Percentiles rank a stretch among this genome's conserved stretches.
phyloP scores from a whole-genome alignment of 2,888 invertebrate species.

The Tetanocera ferruginea region DNA sequence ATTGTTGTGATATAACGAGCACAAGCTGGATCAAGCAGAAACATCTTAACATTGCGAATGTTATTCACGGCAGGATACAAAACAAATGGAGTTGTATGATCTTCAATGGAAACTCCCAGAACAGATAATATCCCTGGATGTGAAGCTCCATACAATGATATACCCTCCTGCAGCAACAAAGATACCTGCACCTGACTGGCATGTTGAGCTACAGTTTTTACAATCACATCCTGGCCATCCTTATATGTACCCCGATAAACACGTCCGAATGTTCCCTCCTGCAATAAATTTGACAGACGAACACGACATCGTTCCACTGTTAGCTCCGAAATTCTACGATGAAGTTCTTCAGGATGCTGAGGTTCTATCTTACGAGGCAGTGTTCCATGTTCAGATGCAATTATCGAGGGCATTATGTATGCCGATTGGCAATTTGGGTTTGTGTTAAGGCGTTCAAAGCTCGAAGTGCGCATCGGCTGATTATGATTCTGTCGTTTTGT shows the following conservation, averaged over 20 bases:
- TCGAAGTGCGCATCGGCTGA: conserved; percentile 69
- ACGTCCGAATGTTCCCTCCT: conserved; percentile 90
- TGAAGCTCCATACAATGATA: conserved; percentile 75
- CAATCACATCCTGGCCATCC: conserved; percentile 81
- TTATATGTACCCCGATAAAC: conserved; percentile 86
- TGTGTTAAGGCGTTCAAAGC: conserved; percentile 68
- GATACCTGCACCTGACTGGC: conserved; percentile 91
- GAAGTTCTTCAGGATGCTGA: conserved; percentile 66
- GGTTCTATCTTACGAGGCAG: conserved; percentile 65
- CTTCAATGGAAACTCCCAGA: conserved; percentile 90
- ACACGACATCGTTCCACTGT: conserved; percentile 78
- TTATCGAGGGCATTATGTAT: conserved; percentile 65
- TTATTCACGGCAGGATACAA: conserved; percentile 77
- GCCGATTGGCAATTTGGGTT: conserved; percentile 61
- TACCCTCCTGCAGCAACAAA: conserved; percentile 82
- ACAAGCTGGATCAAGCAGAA: conserved; percentile 65
- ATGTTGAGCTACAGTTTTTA: conserved; percentile 92
- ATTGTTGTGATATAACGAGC: conserved; percentile 74
- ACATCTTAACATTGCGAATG: conserved; percentile 71
- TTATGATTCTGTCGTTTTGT: conserved; percentile 67
- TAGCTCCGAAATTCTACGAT: conserved; percentile 70
- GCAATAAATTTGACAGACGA: conserved; percentile 81
- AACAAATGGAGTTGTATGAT: conserved; percentile 89
- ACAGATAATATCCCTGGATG: conserved; percentile 86
- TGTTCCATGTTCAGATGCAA: conserved; percentile 65